Conservation (phyloP, 2,888 invertebrate genomes). For the Drosophila fungiperda region DNA sequence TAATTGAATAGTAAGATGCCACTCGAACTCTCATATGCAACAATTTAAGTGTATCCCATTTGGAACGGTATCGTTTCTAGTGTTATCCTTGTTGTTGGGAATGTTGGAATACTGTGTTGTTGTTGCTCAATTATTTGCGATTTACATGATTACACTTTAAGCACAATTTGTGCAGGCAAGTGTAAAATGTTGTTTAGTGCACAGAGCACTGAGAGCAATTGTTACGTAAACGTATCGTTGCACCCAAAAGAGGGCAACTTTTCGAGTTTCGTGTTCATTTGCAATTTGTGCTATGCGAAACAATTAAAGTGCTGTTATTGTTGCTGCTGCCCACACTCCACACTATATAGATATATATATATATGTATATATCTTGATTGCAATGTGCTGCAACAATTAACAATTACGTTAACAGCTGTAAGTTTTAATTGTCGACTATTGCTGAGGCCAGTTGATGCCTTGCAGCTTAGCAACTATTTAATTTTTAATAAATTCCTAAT, state of each 20-base stretch:
- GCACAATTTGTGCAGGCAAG: constrained; percentile 69
- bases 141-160: constrained; percentile 77
- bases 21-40: constrained; percentile 25
- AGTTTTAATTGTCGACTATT: constrained; percentile 54
- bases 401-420: constrained; percentile 76
- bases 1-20: constrained; percentile 45
- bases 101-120: neutral
- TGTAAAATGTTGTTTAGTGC: constrained; percentile 65
- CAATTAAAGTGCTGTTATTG: constrained; percentile 65
- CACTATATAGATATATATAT: neutral
- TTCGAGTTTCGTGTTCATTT: constrained; percentile 77
- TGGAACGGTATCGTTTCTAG: constrained; percentile 29
- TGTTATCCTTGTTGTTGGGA: constrained; percentile 24
- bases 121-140: constrained; percentile 64
- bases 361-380: neutral
- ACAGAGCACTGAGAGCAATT: constrained; percentile 19
- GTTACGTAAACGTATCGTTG: constrained; percentile 70
- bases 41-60: constrained; percentile 41
- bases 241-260: constrained; percentile 54
- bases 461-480: constrained; percentile 25
- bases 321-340: constrained; percentile 12
- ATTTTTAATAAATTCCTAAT: constrained; percentile 67
- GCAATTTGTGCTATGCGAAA: constrained; percentile 73
- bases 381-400: constrained; percentile 56
- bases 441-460: constrained; percentile 20